Evolutionary conservation across 1,140 invertebrate species (phyloP).

Genomic region (Chymomyza costata): DNA sequence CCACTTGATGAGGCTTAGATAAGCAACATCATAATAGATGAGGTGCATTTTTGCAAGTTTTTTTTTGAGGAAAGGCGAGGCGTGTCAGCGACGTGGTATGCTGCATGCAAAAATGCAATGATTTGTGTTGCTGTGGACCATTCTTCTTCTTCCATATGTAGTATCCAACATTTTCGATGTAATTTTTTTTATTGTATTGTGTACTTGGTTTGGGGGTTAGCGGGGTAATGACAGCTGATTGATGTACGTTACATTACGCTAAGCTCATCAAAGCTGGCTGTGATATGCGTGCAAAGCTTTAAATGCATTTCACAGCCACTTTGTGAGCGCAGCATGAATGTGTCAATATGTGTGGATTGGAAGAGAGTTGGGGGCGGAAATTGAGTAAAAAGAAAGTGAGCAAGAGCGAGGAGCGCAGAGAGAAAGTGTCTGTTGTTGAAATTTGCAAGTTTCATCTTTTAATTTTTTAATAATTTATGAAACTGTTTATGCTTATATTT

Average conservation of each 20-base stretch:
- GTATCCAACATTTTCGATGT: not conserved
- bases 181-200: slow-evolving; percentile 1
- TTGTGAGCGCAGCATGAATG: slow-evolving; percentile 77
- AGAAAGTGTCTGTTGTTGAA: no score
- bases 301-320: slow-evolving; percentile 87
- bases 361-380: not conserved
- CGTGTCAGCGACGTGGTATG: no score
- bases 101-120: no score
- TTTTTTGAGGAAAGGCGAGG: no score
- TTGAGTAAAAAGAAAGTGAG: not conserved
- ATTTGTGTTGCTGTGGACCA: no score
- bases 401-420: no score
- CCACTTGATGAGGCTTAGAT: slow-evolving; percentile 81
- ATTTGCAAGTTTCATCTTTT: no score
- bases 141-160: not conserved
- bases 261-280: slow-evolving; percentile 95
- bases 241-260: slow-evolving; percentile 67
- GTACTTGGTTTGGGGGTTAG: slow-evolving; percentile 4
- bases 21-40: slow-evolving; percentile 62
- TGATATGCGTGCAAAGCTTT: slow-evolving; percentile 82
- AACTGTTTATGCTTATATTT: no score
- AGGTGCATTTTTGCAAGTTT: not conserved
- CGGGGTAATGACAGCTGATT: slow-evolving; percentile 28
- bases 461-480: no score
- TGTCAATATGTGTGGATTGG: slow-evolving; percentile 34